Conservation (phyloP, 2,888 invertebrate genomes). For the Calameuta filiformis region DNA sequence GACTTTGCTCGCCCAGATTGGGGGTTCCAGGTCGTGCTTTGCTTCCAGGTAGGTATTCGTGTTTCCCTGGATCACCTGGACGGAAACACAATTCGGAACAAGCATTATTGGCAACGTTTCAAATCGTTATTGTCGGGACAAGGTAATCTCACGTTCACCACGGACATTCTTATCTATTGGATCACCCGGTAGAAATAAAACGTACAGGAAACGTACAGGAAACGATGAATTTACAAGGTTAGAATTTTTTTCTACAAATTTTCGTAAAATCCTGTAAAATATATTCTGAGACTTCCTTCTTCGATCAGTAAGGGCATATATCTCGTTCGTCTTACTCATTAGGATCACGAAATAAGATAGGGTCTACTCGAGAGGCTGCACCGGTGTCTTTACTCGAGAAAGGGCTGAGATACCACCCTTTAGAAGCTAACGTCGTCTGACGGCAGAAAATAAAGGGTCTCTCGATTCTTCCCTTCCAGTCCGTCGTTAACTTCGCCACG, state of each 20-base stretch:
- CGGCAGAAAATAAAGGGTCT: background rate
- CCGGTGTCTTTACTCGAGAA: background rate
- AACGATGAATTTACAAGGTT: background rate
- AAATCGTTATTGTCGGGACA: background rate
- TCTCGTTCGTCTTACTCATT: background rate
- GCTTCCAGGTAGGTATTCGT: constrained; percentile 87
- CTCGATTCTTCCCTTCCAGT: background rate
- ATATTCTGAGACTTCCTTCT: background rate
- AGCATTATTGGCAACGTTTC: background rate
- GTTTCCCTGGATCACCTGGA: constrained; percentile 84
- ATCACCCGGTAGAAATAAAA: background rate
- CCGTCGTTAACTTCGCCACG: background rate
- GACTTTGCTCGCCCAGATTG: constrained; percentile 86
- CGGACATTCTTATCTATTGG: background rate
- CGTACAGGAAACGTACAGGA: background rate
- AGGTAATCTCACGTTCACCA: background rate
- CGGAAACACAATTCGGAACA: constrained; percentile 19
- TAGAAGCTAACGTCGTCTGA: background rate
- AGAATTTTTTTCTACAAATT: background rate
- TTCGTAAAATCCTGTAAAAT: background rate
- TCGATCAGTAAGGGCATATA: background rate
- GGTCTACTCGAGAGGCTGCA: background rate
- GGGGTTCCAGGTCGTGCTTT: constrained; percentile 81
- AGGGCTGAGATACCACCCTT: background rate
- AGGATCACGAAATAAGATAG: background rate